Evolutionary conservation across 2,888 invertebrate genomes (phyloP).

Genomic region (Actias luna): DNA sequence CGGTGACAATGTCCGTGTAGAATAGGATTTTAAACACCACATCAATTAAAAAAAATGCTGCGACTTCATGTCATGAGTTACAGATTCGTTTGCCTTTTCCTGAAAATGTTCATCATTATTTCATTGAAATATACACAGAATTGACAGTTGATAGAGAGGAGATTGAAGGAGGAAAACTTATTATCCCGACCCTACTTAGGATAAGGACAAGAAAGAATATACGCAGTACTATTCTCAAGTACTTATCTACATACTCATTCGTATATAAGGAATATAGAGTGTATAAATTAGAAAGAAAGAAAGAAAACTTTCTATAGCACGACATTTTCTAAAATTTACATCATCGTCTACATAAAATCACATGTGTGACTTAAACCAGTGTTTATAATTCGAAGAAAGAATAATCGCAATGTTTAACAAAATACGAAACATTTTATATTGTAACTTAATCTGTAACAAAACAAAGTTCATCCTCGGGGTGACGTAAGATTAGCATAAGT

Average conservation of each 20-base stretch:
- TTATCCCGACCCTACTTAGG: too few relatives aligned
- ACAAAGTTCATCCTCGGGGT: slow-evolving; percentile 62
- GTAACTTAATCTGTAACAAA: slow-evolving; percentile 56
- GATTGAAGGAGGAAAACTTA: too few relatives aligned
- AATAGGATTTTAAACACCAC: too few relatives aligned
- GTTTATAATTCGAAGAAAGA: slow-evolving; percentile 11
- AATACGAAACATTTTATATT: slow-evolving; percentile 44
- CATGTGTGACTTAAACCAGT: neutral
- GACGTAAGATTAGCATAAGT: slow-evolving; percentile 71
- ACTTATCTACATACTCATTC: too few relatives aligned
- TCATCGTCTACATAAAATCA: neutral
- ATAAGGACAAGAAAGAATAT: too few relatives aligned
- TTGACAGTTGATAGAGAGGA: too few relatives aligned
- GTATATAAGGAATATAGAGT: too few relatives aligned
- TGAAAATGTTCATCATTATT: neutral
- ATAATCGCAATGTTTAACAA: slow-evolving; percentile 27
- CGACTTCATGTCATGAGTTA: neutral
- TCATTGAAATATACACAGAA: neutral
- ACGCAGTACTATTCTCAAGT: too few relatives aligned
- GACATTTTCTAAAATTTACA: neutral
- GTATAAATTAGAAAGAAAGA: too few relatives aligned
- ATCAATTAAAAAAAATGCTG: too few relatives aligned
- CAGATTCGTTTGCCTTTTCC: neutral
- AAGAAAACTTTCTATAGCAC: neutral
- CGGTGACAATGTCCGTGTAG: too few relatives aligned